Evolutionary conservation across 2,888 invertebrate genomes (phyloP).

Genomic region (Scelioninae gen. 1): DNA sequence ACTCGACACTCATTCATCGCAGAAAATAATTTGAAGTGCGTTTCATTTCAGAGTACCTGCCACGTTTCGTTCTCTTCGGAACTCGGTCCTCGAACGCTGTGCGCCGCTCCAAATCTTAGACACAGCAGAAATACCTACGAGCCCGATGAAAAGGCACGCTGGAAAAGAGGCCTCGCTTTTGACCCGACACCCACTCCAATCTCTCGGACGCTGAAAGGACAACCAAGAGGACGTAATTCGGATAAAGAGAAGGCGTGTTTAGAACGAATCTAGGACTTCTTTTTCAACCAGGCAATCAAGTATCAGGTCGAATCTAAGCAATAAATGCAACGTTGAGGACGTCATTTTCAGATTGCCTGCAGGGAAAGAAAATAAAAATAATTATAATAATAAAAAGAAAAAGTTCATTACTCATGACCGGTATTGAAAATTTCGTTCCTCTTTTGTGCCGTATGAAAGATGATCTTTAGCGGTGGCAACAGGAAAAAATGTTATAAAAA

Average conservation of each 20-base stretch:
- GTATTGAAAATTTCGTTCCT: not conserved
- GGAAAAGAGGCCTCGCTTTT: slow-evolving; percentile 43
- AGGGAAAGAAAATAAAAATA: not conserved
- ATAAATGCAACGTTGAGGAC: not conserved
- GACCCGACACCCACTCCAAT: slow-evolving; percentile 29
- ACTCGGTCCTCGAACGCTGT: slow-evolving; percentile 12
- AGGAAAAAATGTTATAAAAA: not conserved
- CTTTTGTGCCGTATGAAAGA: not conserved
- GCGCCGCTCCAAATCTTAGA: slow-evolving; percentile 37
- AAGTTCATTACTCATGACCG: no score
- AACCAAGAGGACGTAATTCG: slow-evolving; percentile 35
- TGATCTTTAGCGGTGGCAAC: no score
- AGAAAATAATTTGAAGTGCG: slow-evolving; percentile 39
- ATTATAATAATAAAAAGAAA: no score
- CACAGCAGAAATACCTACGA: slow-evolving; percentile 40
- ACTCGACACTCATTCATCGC: slow-evolving; percentile 8
- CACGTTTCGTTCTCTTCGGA: slow-evolving; percentile 40
- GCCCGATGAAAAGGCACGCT: slow-evolving; percentile 38
- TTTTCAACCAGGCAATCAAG: slow-evolving; percentile 21
- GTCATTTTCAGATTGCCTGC: slow-evolving; percentile 2
- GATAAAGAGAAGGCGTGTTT: slow-evolving; percentile 25
- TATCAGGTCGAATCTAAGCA: slow-evolving; percentile 7
- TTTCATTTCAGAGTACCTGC: slow-evolving; percentile 46
- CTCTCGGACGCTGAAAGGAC: slow-evolving; percentile 39
- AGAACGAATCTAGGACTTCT: slow-evolving; percentile 30